Evolutionary conservation across 2,797 vertebrate genomes (phyloP), one percentile per base, ranked within the genome.

Genomic region (Dromococcyx pavoninus): DNA sequence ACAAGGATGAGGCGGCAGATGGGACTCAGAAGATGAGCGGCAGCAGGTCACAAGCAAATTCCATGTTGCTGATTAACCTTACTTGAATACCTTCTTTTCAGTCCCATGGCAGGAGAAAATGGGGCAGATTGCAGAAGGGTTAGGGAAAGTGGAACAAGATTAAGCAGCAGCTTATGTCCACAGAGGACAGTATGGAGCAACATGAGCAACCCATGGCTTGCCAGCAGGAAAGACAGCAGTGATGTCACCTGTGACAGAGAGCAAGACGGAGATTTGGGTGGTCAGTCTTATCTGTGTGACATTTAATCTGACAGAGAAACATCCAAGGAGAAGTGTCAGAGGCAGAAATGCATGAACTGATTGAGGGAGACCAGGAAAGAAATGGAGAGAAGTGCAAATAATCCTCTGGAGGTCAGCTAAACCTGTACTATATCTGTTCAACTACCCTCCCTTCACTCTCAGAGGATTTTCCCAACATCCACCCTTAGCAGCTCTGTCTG

Each of bases 71-170:
- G 24, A 11, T 54, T 41, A 43, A 67, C 17, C 13, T 35, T 5
- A 4, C 35, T 43, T 16, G 48, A 78, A 54, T 21, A 37, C 23
- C 60, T 16, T 15, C 7, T 54, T 70, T 58, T 7, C 53, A 58
- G 24, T 39, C 1, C 0, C 54, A 24, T 1, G 7, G 7, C 5
- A n/a, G 28, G 27, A 72, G 28, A 74, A 54, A 28, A 11, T 9
- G 27, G 11, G 24, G 8, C 25, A 67, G 44, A 37, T 1, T 30
- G 32, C 35, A 71, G 43, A 53, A 30, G 27, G 15, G 27, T 58
- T 51, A 32, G 13, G 73, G 61, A 58, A 54, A 19, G 10, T 82
- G 25, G 13, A 74, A 46, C 4, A 44, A 7, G 13, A 58, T 66
- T 77, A 53, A 76, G 43, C 2, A 61, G 30, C 10, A 57, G 11